phyloP scores from a whole-genome alignment of 2,113 vertebrate genomes.

The Canis aureus region DNA sequence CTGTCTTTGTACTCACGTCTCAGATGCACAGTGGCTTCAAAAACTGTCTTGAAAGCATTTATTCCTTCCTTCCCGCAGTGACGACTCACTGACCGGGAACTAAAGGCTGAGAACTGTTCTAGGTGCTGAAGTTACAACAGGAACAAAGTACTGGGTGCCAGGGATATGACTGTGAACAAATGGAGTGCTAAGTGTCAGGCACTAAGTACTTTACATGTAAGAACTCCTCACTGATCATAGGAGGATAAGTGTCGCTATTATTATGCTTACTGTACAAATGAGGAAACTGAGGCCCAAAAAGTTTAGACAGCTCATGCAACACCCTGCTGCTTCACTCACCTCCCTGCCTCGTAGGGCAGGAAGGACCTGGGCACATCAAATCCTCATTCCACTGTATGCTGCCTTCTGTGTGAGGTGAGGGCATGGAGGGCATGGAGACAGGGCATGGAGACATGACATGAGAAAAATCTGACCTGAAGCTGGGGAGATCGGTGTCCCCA shows the following conservation, averaged over 20 bases:
- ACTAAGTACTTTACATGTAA: neutral
- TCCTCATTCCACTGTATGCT: neutral
- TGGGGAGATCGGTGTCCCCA: neutral
- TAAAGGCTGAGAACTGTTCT: neutral
- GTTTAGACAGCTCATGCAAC: rapidly evolving
- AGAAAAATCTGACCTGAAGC: neutral
- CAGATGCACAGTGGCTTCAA: neutral
- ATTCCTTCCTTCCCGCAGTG: neutral
- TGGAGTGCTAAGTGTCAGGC: rapidly evolving
- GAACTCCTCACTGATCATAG: neutral
- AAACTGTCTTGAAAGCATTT: neutral
- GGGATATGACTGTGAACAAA: neutral
- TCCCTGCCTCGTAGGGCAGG: neutral
- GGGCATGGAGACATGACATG: rapidly evolving
- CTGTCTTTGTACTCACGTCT: neutral
- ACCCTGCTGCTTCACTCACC: neutral
- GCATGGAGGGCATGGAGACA: neutral
- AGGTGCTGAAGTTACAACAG: neutral
- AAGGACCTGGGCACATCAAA: neutral
- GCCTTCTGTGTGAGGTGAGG: too few species aligned
- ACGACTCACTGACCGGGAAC: rapidly evolving
- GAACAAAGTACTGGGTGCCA: neutral
- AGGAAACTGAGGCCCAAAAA: neutral
- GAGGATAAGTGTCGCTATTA: rapidly evolving
- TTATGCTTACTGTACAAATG: too few species aligned